Base-by-base conservation (phyloP, 1,140 invertebrate species). In the Pseudomyrmex cubaensis region DNA sequence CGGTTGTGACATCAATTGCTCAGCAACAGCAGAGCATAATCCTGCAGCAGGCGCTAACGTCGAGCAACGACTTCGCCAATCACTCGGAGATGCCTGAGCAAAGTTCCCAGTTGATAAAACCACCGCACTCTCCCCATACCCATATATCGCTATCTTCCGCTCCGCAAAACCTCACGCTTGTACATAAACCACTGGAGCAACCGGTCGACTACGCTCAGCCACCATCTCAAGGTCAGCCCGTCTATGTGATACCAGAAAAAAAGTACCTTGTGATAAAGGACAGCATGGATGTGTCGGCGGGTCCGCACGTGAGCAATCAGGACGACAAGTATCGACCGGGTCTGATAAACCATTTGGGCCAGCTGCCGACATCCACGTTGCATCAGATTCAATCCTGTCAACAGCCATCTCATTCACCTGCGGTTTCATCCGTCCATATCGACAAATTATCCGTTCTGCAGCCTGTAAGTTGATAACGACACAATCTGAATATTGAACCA, bases 231-330 rank as follows among this genome's bases (percentile, higher is more conserved):
- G 82, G 44, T 48, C 90, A 89, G 13, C 86, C 91, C 25, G 91
- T 91, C 73, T 90, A 92, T 12, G 87, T 93, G 50, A 90, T 92
- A 88, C 13, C 91, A 90, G 17, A 94, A 57, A 94, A 94, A 75
- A 94, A 94, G 83, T 93, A 92, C 83, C 13, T 94, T 54, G 93
- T 93, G 22, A 94, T 94, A 74, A 94, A 94, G 63, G 93, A 93
- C 77, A 93, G 90, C 25, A 92, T 91, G 90, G 93, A 93, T 10
- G 88, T 92, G 8, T 74, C 76, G 12, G 72, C 90, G 62, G 73
- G 89, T 3, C 7, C 54, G 22, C 93, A 93, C 70, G 86, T 93
- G 70, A 83, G 74, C 20, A 90, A 74, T 74, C 91, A 92, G 22
- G 93, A 93, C 10, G 93, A 94, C 63, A 94, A 94, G 35, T 94